Evolutionary conservation across 2,797 vertebrate species (phyloP), one percentile per base, ranked within the genome.

Genomic region (Morus bassanus): DNA sequence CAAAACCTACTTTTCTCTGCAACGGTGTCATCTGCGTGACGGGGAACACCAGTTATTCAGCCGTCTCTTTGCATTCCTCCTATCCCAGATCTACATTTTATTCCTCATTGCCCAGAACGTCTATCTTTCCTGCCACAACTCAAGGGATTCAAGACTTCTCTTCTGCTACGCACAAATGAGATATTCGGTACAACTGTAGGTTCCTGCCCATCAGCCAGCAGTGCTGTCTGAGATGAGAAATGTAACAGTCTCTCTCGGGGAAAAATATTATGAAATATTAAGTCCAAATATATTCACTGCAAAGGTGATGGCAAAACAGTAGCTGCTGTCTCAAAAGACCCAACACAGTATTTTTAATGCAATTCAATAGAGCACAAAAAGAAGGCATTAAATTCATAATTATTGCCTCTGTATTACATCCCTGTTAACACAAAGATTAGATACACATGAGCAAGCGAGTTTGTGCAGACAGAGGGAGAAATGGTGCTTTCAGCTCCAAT

Each of bases 261-360:
- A 84, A 89, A 93, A 85, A 91, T 82, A 92, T 22, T 41, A 91
- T 91, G 54, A 97, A 96, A 95, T 77, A 93, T 76, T 64, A 91
- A 95, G 83, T 41, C 68, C 61, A 84, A 85, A 57, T 39, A 78
- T 6, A 77, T 57, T 85, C 43, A 21, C 43, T 2, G 17, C 46
- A 35, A 92, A 92, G 46, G 92, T n/a, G 67, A 45, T 51, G 33
- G 46, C 61, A 65, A 86, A 90, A 67, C 13, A 61, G 69, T 23
- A 51, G 53, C 45, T 73, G 37, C 73, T 43, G 13, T 23, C 73
- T 79, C 57, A 46, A 48, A 93, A 87, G 65, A 73, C 10, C 41
- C 46, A 54, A 61, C 5, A 2, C 0, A 3, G 35, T 46, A 6
- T 46, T 95, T 81, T 76, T 23, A 81, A 45, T 19, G n/a, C 27